Evolutionary conservation across 92 coral and sea anemone species (phyloP).

Genomic region (Ricordea florida): DNA sequence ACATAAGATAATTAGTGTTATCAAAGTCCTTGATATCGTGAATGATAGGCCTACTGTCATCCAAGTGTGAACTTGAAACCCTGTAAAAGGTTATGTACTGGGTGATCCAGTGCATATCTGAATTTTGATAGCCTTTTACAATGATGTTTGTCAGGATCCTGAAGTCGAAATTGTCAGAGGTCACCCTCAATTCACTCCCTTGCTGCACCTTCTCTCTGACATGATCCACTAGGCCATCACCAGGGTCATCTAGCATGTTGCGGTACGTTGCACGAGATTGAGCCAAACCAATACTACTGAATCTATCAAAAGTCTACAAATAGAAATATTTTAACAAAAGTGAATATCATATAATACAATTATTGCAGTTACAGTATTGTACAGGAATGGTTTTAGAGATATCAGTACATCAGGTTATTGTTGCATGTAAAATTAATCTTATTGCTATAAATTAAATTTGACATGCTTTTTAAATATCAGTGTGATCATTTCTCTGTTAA

Average conservation of each 20-base stretch:
- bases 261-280: conserved; percentile 17
- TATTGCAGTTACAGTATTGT: background rate
- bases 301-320: conserved; percentile 39
- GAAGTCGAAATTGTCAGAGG: conserved; percentile 57
- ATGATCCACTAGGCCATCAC: background rate
- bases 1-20: conserved; percentile 23
- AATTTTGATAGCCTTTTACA: conserved; percentile 30
- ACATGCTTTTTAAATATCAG: too few species aligned
- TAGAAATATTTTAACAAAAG: background rate
- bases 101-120: conserved; percentile 61
- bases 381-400: background rate
- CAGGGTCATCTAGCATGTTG: conserved; percentile 34
- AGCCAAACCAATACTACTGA: conserved; percentile 22
- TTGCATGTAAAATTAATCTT: too few species aligned
- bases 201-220: conserved; percentile 4
- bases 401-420: too few species aligned
- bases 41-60: conserved; percentile 40
- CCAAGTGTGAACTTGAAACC: conserved; percentile 19
- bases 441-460: too few species aligned
- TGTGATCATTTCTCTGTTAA: too few species aligned
- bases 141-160: conserved; percentile 35
- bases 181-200: conserved; percentile 14
- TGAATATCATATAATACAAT: background rate
- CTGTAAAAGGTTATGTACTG: conserved; percentile 60
- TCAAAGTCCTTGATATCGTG: conserved; percentile 32